Conservation (phyloP, 2,113 vertebrate genomes). For the Phalacrocorax pelagicus region DNA sequence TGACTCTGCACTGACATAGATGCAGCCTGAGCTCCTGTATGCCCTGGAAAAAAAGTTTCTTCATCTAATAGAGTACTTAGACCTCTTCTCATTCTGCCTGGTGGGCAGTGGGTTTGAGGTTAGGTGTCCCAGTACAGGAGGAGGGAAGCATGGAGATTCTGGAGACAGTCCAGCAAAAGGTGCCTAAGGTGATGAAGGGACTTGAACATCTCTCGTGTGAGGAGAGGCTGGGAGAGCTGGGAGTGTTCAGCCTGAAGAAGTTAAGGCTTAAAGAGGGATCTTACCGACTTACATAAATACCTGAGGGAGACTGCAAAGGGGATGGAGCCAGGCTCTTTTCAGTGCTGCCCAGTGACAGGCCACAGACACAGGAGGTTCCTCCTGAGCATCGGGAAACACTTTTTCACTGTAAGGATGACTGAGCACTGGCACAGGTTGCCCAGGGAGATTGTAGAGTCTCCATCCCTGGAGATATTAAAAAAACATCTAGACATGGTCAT, state of each 20-base stretch:
- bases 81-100: background rate
- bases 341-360: background rate
- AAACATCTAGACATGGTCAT: rapidly evolving
- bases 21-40: background rate
- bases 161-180: background rate
- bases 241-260: background rate
- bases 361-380: background rate
- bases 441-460: background rate
- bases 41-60: background rate
- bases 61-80: background rate
- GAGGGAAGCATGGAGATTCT: background rate
- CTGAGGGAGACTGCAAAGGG: background rate
- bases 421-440: background rate
- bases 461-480: rapidly evolving
- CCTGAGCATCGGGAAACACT: background rate
- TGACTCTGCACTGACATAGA: background rate
- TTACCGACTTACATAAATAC: rapidly evolving
- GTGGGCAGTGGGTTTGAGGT: background rate
- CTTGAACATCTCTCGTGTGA: background rate
- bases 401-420: background rate
- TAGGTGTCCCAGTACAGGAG: background rate
- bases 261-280: background rate
- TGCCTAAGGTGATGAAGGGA: background rate
- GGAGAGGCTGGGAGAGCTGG: background rate
- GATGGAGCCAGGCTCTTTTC: background rate